Evolutionary conservation across 2,113 vertebrate species (phyloP).

Genomic region (Prinia subflava): DNA sequence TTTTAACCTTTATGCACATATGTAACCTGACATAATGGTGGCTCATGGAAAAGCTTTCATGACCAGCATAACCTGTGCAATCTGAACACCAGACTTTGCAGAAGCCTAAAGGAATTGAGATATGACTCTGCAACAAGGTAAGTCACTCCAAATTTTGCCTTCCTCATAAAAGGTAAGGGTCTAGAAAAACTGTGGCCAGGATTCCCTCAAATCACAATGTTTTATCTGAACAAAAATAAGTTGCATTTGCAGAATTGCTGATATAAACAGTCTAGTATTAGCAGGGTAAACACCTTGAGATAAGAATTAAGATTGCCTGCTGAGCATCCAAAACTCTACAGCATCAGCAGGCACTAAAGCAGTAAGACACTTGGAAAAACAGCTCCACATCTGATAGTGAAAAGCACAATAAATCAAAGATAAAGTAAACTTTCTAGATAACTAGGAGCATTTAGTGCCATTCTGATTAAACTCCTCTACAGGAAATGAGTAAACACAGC

Average conservation of each 20-base stretch:
- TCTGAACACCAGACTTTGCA: not conserved
- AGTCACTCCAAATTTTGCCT: not conserved
- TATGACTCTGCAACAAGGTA: not conserved
- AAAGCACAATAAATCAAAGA: conserved; percentile 25
- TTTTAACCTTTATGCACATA: not conserved
- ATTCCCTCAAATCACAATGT: not conserved
- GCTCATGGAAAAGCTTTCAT: not conserved
- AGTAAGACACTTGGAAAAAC: not conserved
- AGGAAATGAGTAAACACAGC: not conserved
- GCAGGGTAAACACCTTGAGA: not conserved
- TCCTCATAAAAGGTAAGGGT: not conserved
- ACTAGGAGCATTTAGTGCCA: not conserved
- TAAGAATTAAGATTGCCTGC: not conserved
- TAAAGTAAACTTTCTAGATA: conserved; percentile 5
- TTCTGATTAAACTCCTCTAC: not conserved
- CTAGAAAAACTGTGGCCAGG: not conserved
- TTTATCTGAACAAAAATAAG: not conserved
- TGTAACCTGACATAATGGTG: not conserved
- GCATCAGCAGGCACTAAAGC: not conserved
- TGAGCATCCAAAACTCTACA: not conserved
- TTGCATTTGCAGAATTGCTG: not conserved
- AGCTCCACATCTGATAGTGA: not conserved
- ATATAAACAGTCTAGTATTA: not conserved
- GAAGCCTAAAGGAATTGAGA: not conserved
- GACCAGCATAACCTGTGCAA: not conserved